A percentile compares a stretch with the other conserved stretches of the same genome.
phyloP scores from a whole-genome alignment of 2,797 vertebrate genomes.

The Meriones psammophilus region DNA sequence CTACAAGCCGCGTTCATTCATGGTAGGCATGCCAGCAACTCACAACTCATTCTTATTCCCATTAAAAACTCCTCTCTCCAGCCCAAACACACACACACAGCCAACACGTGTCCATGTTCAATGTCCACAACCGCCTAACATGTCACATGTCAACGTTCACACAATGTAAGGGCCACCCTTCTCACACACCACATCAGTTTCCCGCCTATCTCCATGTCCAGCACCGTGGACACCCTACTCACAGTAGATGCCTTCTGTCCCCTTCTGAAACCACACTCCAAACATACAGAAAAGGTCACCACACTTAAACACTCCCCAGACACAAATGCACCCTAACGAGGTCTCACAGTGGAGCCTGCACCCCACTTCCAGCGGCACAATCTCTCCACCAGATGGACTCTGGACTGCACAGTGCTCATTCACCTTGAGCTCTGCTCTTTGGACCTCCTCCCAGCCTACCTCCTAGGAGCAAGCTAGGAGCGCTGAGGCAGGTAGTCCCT shows the following conservation, averaged over 20 bases:
- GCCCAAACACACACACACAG: neutral
- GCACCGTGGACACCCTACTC: neutral
- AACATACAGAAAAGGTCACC: conserved; percentile 54
- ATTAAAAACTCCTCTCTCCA: neutral
- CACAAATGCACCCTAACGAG: conserved; percentile 6
- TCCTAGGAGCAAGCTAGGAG: conserved; percentile 66
- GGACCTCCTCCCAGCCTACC: conserved; percentile 64
- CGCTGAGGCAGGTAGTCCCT: conserved; percentile 74
- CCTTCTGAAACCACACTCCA: conserved; percentile 62
- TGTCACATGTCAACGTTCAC: neutral
- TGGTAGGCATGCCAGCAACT: neutral
- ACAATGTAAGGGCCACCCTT: neutral
- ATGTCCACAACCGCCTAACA: neutral
- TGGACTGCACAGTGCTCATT: conserved; percentile 6
- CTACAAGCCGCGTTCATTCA: neutral
- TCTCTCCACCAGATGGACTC: conserved; percentile 28
- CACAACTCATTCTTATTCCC: neutral
- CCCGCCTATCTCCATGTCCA: neutral
- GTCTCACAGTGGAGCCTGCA: conserved; percentile 59
- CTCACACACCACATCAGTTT: neutral
- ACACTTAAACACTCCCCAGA: conserved; percentile 60
- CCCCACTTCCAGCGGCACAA: conserved; percentile 49
- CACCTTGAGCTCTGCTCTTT: conserved; percentile 18
- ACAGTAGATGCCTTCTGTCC: conserved; percentile 39
- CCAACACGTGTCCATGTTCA: neutral